Base-by-base conservation (phyloP, 2,888 invertebrate genomes). In the Micoletzkya japonica region DNA sequence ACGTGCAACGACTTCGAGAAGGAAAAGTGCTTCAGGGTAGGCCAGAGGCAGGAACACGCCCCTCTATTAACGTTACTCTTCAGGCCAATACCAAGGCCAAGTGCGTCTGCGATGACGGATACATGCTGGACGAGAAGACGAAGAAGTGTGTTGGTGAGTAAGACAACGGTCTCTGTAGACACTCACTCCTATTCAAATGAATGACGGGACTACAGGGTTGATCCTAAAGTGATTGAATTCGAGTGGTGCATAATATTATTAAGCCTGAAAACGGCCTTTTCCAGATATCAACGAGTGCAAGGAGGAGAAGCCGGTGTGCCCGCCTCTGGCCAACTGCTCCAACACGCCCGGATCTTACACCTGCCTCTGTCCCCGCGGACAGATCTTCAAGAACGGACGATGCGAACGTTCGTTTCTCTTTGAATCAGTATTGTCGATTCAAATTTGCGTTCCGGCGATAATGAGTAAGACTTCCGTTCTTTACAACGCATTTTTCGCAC, bases 301-400 rank as follows among this genome's bases (percentile, higher is more conserved):
- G 50, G n/a, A 59, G 26, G 60, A 72, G 20, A 66, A 64, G 90
- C 95, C 95, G n/a, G n/a, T n/a, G 85, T 95, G 95, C 89, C 94
- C 94, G 89, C 93, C 94, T 86, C 94, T 95, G 88, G 92, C 95
- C 81, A 93, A 93, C 87, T 95, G 95, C 89, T 94, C 93, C 84
- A 95, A 95, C 89, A 93, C 94, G 78, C 90, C 94, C 85, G 95
- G 95, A 87, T 93, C 94, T 88, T 95, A 92, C 89, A 92, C 92
- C 87, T 95, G 95, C 89, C 92, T 93, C 86, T 95, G 95, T 88
- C 93, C 92, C 88, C 50, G 69, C 14, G 69, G 69, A 26, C 69
- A 69, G 39, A 28, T 2, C 3, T 28, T 36, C 52, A 37, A 36
- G 2, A 26, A 24, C n/a, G 28, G 28, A 26, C 30, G 7, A 4